Evolutionary conservation across 64 coral and sea anemone genomes (phyloP), one percentile per base, ranked within the genome.

Genomic region (Astreopora myriophthalma): DNA sequence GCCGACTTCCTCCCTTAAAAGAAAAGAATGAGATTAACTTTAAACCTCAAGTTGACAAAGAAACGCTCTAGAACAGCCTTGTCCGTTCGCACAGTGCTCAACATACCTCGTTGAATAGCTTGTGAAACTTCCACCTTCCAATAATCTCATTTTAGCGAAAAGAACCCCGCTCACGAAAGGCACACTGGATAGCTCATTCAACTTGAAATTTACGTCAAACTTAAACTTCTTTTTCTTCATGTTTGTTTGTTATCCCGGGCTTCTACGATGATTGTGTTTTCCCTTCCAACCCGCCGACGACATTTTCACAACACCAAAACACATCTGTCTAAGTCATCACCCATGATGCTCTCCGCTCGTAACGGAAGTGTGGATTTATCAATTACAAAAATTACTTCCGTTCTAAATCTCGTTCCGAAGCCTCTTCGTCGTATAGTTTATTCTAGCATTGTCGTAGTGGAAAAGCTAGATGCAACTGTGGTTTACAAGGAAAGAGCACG

Each of bases 141-240:
- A 37, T 22, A 98, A 87, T 76, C 96, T 81, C 69, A 98, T 77
- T 85, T 98, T 98, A 6, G 96, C 88, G 89, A 98, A 98, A 33
- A 98, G 85, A 40, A 98, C 87, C 14, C 96, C 96, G 92, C 90
- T 95, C 35, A 94, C 96, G 88, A 98, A 92, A 35, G 96, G 93
- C 48, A 98, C 96, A 86, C 93, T 98, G 35, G 96, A 92, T 33
- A 98, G 86, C 31, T 90, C 93, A 51, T 94, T 91, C 27, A 98
- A 92, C 72, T 92, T 90, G 60, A 98, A 98, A 63, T 79, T 88
- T 6, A 98, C 96, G 49, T 95, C 82, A 74, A 98, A 98, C 77
- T 95, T 98, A 79, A 98, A 98, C 93, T 98, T 98, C 92, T 98
- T 98, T 90, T 98, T 98, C 64, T 98, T 98, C 96, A 98, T 98